These are phyloP conservation scores for Channa maculata DNA, from an alignment of 2,113 vertebrate species.

Conservation along the genomic window DNA sequence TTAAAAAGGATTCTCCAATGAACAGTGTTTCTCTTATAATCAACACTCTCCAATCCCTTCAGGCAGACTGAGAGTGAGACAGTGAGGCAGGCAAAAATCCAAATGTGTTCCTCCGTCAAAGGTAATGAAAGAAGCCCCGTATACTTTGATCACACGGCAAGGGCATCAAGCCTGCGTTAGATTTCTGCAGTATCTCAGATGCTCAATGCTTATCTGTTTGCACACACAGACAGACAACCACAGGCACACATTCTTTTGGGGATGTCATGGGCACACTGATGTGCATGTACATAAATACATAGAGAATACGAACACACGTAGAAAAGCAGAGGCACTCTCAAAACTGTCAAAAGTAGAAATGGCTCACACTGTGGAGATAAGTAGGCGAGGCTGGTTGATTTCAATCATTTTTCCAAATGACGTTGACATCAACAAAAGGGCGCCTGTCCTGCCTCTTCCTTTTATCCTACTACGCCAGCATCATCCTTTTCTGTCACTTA, in stretches of 20 bases:
- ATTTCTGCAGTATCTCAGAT: constrained; percentile 69
- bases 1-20: constrained; percentile 62
- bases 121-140: constrained; percentile 72
- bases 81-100: constrained; percentile 70
- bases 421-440: constrained; percentile 66
- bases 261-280: constrained; percentile 43
- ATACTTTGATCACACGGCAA: constrained; percentile 76
- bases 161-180: constrained; percentile 69
- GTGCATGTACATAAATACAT: constrained; percentile 52
- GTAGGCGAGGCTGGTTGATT: constrained; percentile 57
- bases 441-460: constrained; percentile 39
- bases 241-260: constrained; percentile 38
- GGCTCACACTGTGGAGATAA: constrained; percentile 66
- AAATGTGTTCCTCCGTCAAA: constrained; percentile 72
- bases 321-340: constrained; percentile 36
- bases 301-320: constrained; percentile 42
- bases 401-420: constrained; percentile 60
- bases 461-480: constrained; percentile 32
- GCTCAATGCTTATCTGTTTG: constrained; percentile 69
- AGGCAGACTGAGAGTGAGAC: constrained; percentile 47
- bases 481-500: constrained; percentile 49
- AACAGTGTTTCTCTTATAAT: constrained; percentile 65
- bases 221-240: constrained; percentile 21
- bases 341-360: constrained; percentile 63
- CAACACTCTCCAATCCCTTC: constrained; percentile 58